Base-by-base conservation (phyloP, 2,113 vertebrate species). In the Mola mola region DNA sequence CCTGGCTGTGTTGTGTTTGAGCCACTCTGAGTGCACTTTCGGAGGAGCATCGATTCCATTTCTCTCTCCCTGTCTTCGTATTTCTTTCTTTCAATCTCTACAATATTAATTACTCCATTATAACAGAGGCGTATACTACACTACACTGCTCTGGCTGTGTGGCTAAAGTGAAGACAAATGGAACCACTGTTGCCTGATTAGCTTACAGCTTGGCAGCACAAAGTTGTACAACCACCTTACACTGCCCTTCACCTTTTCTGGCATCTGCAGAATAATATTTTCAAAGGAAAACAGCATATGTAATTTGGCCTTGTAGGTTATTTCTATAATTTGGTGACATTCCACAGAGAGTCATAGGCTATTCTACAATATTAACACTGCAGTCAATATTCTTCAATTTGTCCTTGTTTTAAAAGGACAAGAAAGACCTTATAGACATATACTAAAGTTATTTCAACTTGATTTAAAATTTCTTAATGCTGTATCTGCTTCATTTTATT, bases 101-200 rank as follows among this genome's bases (percentile, higher is more conserved):
- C 40, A 72, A 63, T 69, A 70, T 82, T 84, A 84, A 87, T 89
- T 63, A 72, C 25, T 25, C 59, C 52, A 59, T 72, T 64, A 68
- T 74, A 81, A 87, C 36, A 44, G 66, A 69, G 76, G n/a, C n/a
- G n/a, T n/a, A n/a, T 51, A 58, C 51, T 52, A 62, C 74, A 52
- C 53, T 29, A 41, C 29, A 60, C 13, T 3, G 51, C 71, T 69
- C 5, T 36, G 26, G 28, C 6, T 67, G 44, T 33, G 62, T 47
- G 46, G 56, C 28, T 59, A 52, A 75, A 72, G 67, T 33, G 55
- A 57, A 62, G 75, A 77, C 59, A 72, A 81, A 86, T 76, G 61
- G 78, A 75, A 48, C 5, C 53, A 41, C 49, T 29, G 57, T 7
- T 5, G 65, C 41, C 49, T 81, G 74, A 81, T 79, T 71, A 41